Evolutionary conservation across 2,888 invertebrate genomes (phyloP).

Genomic region (Torymus aiolomorphi): DNA sequence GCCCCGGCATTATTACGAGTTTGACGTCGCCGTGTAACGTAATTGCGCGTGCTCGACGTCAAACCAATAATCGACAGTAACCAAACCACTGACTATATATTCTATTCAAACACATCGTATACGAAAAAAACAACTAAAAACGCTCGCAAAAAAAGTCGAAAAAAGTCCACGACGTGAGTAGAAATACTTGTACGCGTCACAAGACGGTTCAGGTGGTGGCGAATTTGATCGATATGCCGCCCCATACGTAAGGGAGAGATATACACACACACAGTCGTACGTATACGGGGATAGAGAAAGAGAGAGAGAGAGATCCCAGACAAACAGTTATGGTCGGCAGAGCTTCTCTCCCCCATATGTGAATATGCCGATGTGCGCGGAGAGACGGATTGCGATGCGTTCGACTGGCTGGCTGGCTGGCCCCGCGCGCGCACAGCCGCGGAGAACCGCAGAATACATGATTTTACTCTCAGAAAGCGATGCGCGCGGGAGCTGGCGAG

Average conservation of each 20-base stretch:
- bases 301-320: constrained; percentile 62
- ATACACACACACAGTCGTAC: neutral
- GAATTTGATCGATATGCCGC: constrained; percentile 72
- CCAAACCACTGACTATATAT: neutral
- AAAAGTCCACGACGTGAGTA: constrained; percentile 64
- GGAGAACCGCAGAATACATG: constrained; percentile 69
- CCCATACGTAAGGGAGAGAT: constrained; percentile 49
- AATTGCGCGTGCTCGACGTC: neutral
- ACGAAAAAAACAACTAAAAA: constrained; percentile 1
- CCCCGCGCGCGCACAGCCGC: constrained; percentile 48
- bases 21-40: constrained; percentile 21
- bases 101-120: neutral
- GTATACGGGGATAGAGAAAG: neutral
- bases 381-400: constrained; percentile 63
- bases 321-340: constrained; percentile 64
- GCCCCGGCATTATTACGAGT: constrained; percentile 36
- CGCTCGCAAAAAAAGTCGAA: neutral
- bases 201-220: constrained; percentile 63
- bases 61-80: constrained; percentile 28
- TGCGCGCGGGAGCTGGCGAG: constrained; percentile 20
- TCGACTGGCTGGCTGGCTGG: constrained; percentile 54
- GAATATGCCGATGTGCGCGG: constrained; percentile 58
- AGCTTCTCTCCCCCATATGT: constrained; percentile 58
- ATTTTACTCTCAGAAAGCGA: constrained; percentile 72
- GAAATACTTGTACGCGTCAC: constrained; percentile 72